Conservation (phyloP, 2,888 invertebrate genomes). For the Andrena praecox region DNA sequence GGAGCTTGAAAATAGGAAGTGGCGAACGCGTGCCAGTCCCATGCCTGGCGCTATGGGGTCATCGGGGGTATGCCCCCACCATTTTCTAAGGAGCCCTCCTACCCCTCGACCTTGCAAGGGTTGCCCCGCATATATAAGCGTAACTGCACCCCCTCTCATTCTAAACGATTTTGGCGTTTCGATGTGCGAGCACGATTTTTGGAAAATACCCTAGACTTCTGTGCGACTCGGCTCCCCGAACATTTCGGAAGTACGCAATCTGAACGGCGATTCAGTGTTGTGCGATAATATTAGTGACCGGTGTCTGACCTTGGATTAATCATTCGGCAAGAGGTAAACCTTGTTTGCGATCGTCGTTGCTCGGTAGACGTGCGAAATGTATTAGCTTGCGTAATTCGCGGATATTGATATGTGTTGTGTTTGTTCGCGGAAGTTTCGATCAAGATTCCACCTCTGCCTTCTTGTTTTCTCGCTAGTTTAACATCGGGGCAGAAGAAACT, state of each 20-base stretch:
- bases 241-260: background rate
- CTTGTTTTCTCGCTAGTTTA: background rate
- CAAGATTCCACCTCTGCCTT: background rate
- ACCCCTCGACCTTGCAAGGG: slow-evolving; percentile 71
- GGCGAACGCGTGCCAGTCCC: slow-evolving; percentile 70
- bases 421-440: background rate
- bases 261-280: slow-evolving; percentile 63
- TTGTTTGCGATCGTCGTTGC: slow-evolving; percentile 10
- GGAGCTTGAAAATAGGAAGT: slow-evolving; percentile 46
- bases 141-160: slow-evolving; percentile 61
- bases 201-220: no score
- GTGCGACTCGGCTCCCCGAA: background rate
- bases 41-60: slow-evolving; percentile 55
- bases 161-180: slow-evolving; percentile 67
- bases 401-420: background rate
- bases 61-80: slow-evolving; percentile 64
- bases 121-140: slow-evolving; percentile 75
- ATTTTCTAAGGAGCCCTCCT: slow-evolving; percentile 68
- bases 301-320: slow-evolving; percentile 72
- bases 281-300: slow-evolving; percentile 66
- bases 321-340: slow-evolving; percentile 62
- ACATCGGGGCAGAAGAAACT: background rate
- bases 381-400: slow-evolving; percentile 12
- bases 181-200: slow-evolving; percentile 22
- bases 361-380: background rate